Evolutionary conservation across 2,888 invertebrate species (phyloP), one percentile per base, ranked within the genome.

Genomic region (Ariolimax columbianus): DNA sequence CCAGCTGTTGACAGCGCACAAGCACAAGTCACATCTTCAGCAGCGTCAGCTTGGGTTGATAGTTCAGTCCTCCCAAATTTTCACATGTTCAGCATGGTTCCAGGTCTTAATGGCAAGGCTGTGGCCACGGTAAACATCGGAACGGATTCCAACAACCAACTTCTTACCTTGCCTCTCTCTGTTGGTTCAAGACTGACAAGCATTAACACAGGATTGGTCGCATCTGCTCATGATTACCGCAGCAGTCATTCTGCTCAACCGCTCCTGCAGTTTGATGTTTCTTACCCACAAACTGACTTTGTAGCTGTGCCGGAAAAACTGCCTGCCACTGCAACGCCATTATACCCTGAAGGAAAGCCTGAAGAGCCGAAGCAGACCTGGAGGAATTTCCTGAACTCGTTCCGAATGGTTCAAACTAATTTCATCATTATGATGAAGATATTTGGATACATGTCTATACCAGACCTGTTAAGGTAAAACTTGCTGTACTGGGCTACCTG

Each of bases 391-490:
- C 55, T 77, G 36, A 19, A n/a, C 0, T 83, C 84, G 3, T 80
- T 84, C 80, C 38, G 63, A 47, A 38, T 79, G 14, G 40, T 84
- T 0, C 79, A 84, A n/a, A 30, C 36, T 19, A 79, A 72, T 73
- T 79, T 59, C 63, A 23, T 36, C 33, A 33, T 79, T 11, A 80
- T 84, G 84, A 73, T 79, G 59, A 73, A 73, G 14, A 72, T 84
- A 43, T 84, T 79, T 40, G 26, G n/a, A 26, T 33, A 63, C 47
- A n/a, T 84, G 43, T 63, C 84, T 47, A 30, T 80, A 0, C 59
- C 47, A 38, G 68, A 79, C 30, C 51, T 84, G 36, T 73, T 84
- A 59, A 72, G 79, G 84, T 84, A 63, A 47, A 80, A 36, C 4
- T 7, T 63, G n/a, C 26, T n/a, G n/a, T n/a, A n/a, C n/a, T n/a